Evolutionary conservation across 2,113 vertebrate species (phyloP), one percentile per base, ranked within the genome.

Genomic region (Elephantulus edwardii): DNA sequence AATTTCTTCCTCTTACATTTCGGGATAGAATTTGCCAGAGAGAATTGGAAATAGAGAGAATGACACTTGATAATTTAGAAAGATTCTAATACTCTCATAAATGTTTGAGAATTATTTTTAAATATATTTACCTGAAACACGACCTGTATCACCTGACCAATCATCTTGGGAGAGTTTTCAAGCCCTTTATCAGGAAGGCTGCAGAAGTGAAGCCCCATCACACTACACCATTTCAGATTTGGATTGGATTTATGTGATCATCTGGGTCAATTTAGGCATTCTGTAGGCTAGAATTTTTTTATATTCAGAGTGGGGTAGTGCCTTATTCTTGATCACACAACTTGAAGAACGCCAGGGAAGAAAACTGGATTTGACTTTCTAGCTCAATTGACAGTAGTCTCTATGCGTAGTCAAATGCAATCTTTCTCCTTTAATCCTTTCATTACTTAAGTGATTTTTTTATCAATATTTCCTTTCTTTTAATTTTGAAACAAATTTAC

Each of bases 51-150:
- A 85, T 40, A 82, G 13, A 46, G 35, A 60, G 12, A 17, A 70
- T 62, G 48, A 19, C 68, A 50, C 56, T 90, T 90, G 40, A 48
- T 86, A 84, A 85, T 91, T 94, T 89, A 70, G 54, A 84, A 44
- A 74, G 86, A 77, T 81, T 91, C 89, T 48, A 58, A 20, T 70
- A 56, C 68, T 68, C 22, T 82, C 20, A 8, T 80, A 76, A 74
- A 22, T 72, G 22, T 75, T 84, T 38, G 40, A 83, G 66, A 13
- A 4, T 30, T 72, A 30, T 42, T 79, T 86, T 9, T 60, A 26
- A 10, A 71, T 71, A 90, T n/a, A 71, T 40, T 85, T 14, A 62
- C 30, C 33, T 58, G 22, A 72, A 88, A 46, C 11, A 64, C n/a
- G 0, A 81, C 11, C 44, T 90, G n/a, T 68, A 9, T 38, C 17